Evolutionary conservation across 1,140 invertebrate species (phyloP).

Genomic region (Ceratosolen solmsi): DNA sequence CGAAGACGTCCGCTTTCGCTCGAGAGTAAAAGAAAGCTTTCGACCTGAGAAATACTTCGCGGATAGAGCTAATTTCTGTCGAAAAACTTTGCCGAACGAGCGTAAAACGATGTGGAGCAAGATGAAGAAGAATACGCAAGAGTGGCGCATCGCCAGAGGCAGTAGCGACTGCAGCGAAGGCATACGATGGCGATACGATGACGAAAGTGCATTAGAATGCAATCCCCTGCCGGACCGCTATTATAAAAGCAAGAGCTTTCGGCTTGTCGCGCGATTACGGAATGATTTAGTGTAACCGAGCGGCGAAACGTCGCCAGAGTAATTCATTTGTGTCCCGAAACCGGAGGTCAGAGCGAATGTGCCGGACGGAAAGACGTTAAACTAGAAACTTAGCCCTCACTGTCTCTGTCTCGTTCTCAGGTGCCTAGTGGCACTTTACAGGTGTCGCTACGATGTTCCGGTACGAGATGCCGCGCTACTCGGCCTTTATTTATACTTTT

Average conservation of each 20-base stretch:
- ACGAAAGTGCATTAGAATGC: constrained; percentile 45
- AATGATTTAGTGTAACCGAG: constrained; percentile 47
- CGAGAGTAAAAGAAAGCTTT: not conserved
- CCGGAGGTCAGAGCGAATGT: not conserved
- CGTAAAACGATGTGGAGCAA: not conserved
- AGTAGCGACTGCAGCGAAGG: no score
- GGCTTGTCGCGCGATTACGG: constrained; percentile 50
- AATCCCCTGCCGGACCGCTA: constrained; percentile 21
- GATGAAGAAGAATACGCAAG: not conserved
- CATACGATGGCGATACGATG: not conserved
- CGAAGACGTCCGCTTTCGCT: not conserved
- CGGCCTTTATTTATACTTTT: constrained; percentile 4
- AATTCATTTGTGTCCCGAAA: constrained; percentile 34
- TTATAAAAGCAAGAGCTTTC: constrained; percentile 50
- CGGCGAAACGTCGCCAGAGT: constrained; percentile 19
- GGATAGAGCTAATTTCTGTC: constrained; percentile 30
- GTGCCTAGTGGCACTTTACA: constrained; percentile 38
- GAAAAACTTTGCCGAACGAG: not conserved
- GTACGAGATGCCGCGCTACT: no score
- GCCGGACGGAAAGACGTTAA: constrained; percentile 10
- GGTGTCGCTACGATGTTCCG: constrained; percentile 20
- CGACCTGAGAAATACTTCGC: not conserved
- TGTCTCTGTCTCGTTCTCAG: constrained; percentile 21
- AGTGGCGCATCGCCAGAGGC: constrained; percentile 28
- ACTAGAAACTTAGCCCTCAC: not conserved